Percentiles rank a stretch among this genome's conserved stretches.
Conservation (phyloP, 1,140 invertebrate genomes). For the Drosophila sucinea region DNA sequence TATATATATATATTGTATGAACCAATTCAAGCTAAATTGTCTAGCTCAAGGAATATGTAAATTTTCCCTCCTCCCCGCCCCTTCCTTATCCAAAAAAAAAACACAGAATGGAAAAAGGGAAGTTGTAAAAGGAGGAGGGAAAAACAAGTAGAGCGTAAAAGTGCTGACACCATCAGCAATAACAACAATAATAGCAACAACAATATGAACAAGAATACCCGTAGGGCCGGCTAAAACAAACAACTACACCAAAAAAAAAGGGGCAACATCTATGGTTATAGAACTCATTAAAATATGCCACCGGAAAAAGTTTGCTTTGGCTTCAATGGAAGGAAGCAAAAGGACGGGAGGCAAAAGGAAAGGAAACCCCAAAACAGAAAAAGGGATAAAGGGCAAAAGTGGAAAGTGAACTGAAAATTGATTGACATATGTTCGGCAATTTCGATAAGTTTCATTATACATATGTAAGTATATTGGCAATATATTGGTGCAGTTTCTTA, state of each 20-base stretch:
- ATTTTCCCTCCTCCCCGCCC: neutral
- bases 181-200: neutral
- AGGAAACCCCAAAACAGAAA: neutral
- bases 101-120: neutral
- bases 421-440: conserved; percentile 9
- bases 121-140: neutral
- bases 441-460: conserved; percentile 8
- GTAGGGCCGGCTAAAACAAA: conserved; percentile 4
- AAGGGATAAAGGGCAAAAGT: neutral
- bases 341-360: neutral
- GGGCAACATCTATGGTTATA: conserved; percentile 6
- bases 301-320: neutral
- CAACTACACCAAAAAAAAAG: neutral
- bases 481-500: conserved; percentile 3
- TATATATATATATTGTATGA: neutral
- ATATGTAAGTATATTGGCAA: neutral
- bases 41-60: conserved; percentile 8
- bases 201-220: neutral
- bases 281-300: conserved; percentile 13
- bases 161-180: conserved; percentile 2
- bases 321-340: neutral
- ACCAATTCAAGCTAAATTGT: conserved; percentile 8
- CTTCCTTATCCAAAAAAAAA: neutral
- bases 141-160: conserved; percentile 14
- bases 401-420: conserved; percentile 7